A percentile compares a stretch with the other conserved stretches of the same genome.
Conservation (phyloP, 2,888 invertebrate genomes). For the Mantis religiosa region DNA sequence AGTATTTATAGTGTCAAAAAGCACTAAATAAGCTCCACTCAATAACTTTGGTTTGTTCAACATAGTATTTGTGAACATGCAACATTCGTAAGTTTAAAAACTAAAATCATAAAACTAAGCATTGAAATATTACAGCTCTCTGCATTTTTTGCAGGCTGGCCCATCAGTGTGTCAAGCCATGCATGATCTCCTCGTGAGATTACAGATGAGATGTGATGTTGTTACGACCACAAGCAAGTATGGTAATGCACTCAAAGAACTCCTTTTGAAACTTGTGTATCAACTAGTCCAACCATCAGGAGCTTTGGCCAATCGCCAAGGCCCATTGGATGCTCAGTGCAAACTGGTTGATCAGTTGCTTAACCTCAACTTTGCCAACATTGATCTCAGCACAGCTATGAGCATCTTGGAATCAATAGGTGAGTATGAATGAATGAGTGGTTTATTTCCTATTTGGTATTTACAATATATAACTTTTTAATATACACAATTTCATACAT, state of each 20-base stretch:
- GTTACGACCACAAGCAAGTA: constrained; percentile 50
- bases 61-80: too few species aligned
- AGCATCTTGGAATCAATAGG: constrained; percentile 71
- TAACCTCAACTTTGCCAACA: constrained; percentile 61
- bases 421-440: constrained; percentile 44
- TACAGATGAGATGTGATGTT: constrained; percentile 63
- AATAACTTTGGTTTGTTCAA: too few species aligned
- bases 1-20: too few species aligned
- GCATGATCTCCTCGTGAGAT: constrained; percentile 64
- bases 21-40: too few species aligned
- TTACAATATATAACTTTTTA: too few species aligned
- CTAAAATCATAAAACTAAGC: too few species aligned
- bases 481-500: too few species aligned
- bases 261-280: constrained; percentile 65
- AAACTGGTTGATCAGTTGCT: constrained; percentile 63
- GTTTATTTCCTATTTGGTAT: too few species aligned
- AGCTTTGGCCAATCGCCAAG: constrained; percentile 58
- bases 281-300: constrained; percentile 67
- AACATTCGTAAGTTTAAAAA: too few species aligned
- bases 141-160: constrained; percentile 55
- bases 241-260: constrained; percentile 56
- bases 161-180: constrained; percentile 70
- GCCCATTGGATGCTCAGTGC: constrained; percentile 72
- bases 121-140: neutral
- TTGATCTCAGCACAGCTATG: constrained; percentile 66